phyloP scores from a whole-genome alignment of 2,113 vertebrate genomes.

The Sylvilagus bachmani region DNA sequence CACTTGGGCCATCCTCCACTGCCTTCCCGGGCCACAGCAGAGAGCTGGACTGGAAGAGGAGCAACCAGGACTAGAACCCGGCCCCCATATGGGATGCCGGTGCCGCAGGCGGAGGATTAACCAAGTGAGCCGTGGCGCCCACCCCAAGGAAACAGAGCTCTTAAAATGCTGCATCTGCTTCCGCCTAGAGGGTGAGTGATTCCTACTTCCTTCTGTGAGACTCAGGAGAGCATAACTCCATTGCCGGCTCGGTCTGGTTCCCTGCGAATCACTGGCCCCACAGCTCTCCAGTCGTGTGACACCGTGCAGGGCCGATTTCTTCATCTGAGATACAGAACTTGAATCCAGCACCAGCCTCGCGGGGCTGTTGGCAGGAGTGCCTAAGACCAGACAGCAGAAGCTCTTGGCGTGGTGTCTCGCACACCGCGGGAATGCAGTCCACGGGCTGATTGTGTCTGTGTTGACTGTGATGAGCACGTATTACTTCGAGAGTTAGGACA shows the following conservation, averaged over 20 bases:
- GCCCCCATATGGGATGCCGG: no score
- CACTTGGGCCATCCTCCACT: no score
- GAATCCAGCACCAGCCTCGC: background rate
- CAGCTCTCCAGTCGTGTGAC: no score
- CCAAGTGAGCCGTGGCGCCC: no score
- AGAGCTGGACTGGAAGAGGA: no score
- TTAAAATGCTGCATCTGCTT: background rate
- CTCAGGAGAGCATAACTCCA: background rate
- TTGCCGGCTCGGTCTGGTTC: background rate
- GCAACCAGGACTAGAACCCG: no score
- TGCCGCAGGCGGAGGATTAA: no score
- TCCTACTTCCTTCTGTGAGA: slow-evolving; percentile 21
- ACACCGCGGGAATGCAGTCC: background rate
- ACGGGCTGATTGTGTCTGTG: background rate
- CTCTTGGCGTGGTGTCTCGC: background rate
- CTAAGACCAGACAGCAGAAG: background rate
- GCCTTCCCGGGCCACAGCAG: no score
- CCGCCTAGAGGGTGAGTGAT: background rate
- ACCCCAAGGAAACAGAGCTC: background rate
- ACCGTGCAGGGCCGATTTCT: background rate
- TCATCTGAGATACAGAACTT: background rate
- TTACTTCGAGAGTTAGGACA: slow-evolving; percentile 1
- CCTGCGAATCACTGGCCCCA: background rate
- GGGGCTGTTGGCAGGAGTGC: background rate
- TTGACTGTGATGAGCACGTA: background rate